phyloP scores from a whole-genome alignment of 2,888 invertebrate species.

The Diarsia brunnea region DNA sequence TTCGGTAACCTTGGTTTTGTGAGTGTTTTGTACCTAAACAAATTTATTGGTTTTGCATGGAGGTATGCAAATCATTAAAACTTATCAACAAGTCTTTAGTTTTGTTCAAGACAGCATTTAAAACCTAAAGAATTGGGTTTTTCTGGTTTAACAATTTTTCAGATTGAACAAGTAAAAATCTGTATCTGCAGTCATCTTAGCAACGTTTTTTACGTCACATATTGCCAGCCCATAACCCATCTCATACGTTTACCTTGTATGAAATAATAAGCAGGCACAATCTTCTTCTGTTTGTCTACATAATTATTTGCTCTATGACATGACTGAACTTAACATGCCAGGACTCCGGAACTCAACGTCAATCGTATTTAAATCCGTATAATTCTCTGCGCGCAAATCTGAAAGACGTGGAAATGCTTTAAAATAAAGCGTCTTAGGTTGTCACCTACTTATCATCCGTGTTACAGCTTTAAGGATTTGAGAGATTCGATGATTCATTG shows the following conservation, averaged over 20 bases:
- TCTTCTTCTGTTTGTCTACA: not conserved
- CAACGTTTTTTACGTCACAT: too few relatives aligned
- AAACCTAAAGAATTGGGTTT: not conserved
- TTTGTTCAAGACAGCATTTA: not conserved
- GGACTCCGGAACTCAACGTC: conserved; percentile 44
- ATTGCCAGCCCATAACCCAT: too few relatives aligned
- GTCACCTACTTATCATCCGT: not conserved
- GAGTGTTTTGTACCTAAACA: not conserved
- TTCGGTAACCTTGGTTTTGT: too few relatives aligned
- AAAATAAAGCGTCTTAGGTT: conserved; percentile 30
- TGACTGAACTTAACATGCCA: conserved; percentile 51
- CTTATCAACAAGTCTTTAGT: not conserved
- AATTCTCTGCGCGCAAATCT: conserved; percentile 43
- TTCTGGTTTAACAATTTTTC: not conserved
- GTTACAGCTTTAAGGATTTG: not conserved
- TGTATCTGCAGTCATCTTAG: too few relatives aligned
- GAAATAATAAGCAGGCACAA: not conserved
- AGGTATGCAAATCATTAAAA: not conserved
- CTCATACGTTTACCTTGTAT: too few relatives aligned
- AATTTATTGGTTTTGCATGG: not conserved
- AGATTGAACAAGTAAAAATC: too few relatives aligned
- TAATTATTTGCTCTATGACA: conserved; percentile 28
- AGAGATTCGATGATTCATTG: not conserved
- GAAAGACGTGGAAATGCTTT: conserved; percentile 25
- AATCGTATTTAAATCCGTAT: conserved; percentile 58